These are phyloP conservation scores for Perizoma affinitatum DNA, from an alignment of 2,888 invertebrate genomes.

Conservation along the genomic window DNA sequence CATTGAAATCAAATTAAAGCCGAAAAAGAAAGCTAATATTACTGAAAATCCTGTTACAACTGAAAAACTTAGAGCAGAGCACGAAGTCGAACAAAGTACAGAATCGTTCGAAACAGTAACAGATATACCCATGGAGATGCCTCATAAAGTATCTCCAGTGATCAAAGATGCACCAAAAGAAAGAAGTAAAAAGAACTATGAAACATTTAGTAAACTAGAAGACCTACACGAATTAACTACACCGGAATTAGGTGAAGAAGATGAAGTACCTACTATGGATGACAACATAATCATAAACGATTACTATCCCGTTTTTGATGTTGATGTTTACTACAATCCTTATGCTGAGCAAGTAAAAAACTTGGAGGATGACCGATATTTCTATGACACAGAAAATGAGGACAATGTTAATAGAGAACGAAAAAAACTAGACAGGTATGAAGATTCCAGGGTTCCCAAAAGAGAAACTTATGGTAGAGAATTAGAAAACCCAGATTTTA, in stretches of 20 bases:
- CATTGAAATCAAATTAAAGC: conserved; percentile 27
- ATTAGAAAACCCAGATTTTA: conserved; percentile 55
- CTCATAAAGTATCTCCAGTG: conserved; percentile 23
- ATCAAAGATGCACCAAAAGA: conserved; percentile 26
- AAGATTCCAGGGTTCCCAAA: conserved; percentile 14
- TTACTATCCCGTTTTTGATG: conserved; percentile 69
- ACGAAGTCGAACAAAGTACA: conserved; percentile 28
- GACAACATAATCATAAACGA: conserved; percentile 57
- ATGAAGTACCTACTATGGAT: conserved; percentile 42
- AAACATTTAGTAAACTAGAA: conserved; percentile 31
- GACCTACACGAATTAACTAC: conserved; percentile 28
- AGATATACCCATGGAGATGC: conserved; percentile 34
- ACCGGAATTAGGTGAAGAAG: conserved; percentile 46
- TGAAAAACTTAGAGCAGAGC: conserved; percentile 31
- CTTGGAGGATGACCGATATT: conserved; percentile 55
- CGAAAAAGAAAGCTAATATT: conserved; percentile 30
- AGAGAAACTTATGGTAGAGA: conserved; percentile 18
- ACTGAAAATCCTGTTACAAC: conserved; percentile 24
- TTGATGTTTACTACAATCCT: conserved; percentile 47
- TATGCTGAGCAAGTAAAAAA: conserved; percentile 52
- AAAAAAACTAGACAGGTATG: conserved; percentile 30
- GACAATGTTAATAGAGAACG: conserved; percentile 26
- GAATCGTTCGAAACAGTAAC: conserved; percentile 30
- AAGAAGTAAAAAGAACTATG: conserved; percentile 17
- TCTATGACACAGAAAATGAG: conserved; percentile 53